Percentiles rank a stretch among this genome's conserved stretches.
Evolutionary conservation across 1,140 invertebrate genomes (phyloP).

Genomic region (Ptiloglossa arizonensis): DNA sequence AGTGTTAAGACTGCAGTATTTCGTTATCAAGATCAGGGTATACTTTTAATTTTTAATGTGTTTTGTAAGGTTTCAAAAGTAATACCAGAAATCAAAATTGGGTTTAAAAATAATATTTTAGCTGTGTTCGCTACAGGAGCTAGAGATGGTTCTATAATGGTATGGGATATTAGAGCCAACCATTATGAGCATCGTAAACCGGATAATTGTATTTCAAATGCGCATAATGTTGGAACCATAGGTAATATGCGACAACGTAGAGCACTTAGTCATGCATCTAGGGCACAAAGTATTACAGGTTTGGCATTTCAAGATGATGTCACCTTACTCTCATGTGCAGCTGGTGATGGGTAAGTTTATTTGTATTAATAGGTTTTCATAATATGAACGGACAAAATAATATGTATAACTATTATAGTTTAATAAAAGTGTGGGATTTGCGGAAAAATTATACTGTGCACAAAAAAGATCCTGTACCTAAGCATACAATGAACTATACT

Average conservation of each 20-base stretch:
- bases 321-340: conserved; percentile 90
- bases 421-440: conserved; percentile 94
- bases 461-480: conserved; percentile 87
- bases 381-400: background rate
- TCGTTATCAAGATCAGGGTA: conserved; percentile 84
- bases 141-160: conserved; percentile 90
- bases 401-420: conserved; percentile 70
- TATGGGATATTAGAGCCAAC: conserved; percentile 90
- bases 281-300: conserved; percentile 87
- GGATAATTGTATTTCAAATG: conserved; percentile 85
- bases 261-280: conserved; percentile 64
- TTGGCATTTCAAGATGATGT: conserved; percentile 90
- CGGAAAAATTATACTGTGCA: conserved; percentile 89
- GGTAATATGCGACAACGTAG: conserved; percentile 81
- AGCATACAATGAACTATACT: conserved; percentile 87
- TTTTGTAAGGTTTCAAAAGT: background rate
- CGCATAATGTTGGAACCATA: conserved; percentile 81
- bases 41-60: conserved; percentile 41
- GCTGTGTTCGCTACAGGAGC: conserved; percentile 92
- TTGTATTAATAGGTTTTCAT: background rate
- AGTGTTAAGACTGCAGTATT: conserved; percentile 91
- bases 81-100: background rate
- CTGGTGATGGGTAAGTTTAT: conserved; percentile 87
- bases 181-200: conserved; percentile 81
- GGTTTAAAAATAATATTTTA: conserved; percentile 62